Percentiles rank a stretch among this genome's conserved stretches.
These are phyloP conservation scores for Electrona antarctica DNA, from an alignment of 2,113 vertebrate species.

Conservation along the genomic window DNA sequence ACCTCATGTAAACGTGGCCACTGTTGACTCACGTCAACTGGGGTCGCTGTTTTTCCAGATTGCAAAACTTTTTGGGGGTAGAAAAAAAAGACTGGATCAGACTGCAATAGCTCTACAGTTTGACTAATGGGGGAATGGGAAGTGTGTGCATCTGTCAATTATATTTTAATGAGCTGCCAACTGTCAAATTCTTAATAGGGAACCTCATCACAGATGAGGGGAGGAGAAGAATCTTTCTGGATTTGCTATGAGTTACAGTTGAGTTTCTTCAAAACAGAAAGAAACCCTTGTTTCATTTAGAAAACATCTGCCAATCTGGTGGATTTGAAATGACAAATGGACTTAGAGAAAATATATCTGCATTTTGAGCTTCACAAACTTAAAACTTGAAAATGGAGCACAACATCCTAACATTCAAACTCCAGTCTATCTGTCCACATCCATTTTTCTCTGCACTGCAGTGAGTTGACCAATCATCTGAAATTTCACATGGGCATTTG, in stretches of 20 bases:
- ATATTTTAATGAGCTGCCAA: conserved; percentile 62
- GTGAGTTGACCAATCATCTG: too few species aligned
- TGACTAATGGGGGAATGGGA: conserved; percentile 48
- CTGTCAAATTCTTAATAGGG: conserved; percentile 38
- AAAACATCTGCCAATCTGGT: conserved; percentile 43
- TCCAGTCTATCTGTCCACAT: too few species aligned
- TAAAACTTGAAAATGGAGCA: conserved; percentile 1
- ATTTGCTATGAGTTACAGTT: conserved; percentile 50
- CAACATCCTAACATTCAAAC: neutral
- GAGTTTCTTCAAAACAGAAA: conserved; percentile 10
- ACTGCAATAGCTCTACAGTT: conserved; percentile 44
- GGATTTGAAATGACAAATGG: conserved; percentile 40
- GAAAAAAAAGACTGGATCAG: conserved; percentile 23
- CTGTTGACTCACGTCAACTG: too few species aligned
- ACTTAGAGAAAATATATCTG: conserved; percentile 16
- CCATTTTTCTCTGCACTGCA: too few species aligned
- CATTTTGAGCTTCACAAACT: conserved; percentile 4
- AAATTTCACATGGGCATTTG: too few species aligned
- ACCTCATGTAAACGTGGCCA: too few species aligned
- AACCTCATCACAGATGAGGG: conserved; percentile 50
- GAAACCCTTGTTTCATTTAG: conserved; percentile 24
- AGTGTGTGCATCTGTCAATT: conserved; percentile 58
- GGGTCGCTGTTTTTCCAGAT: neutral
- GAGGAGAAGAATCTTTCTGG: conserved; percentile 50
- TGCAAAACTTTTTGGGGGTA: neutral